Conservation (phyloP, 2,113 vertebrate genomes). For the Oryzias woworae region DNA sequence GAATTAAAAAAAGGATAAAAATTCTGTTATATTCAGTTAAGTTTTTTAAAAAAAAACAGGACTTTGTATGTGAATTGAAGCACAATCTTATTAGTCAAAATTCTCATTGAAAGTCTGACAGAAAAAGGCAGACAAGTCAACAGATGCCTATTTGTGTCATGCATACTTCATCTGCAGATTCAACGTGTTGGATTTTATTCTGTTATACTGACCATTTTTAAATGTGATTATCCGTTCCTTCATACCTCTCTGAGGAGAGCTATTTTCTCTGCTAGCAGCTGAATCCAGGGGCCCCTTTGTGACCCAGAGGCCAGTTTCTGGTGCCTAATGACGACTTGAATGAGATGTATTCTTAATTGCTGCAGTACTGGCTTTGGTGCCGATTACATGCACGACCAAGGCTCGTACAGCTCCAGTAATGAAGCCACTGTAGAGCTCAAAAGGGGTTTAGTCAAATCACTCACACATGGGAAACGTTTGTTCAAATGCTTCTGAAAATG, state of each 20-base stretch:
- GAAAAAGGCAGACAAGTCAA: too few species aligned
- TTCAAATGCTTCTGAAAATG: constrained; percentile 12
- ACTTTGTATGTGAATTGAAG: too few species aligned
- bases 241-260: not conserved
- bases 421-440: constrained; percentile 50
- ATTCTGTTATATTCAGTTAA: too few species aligned
- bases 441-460: constrained; percentile 7
- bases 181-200: not conserved
- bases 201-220: not conserved
- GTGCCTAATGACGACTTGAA: constrained; percentile 2
- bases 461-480: constrained; percentile 9
- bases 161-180: not conserved
- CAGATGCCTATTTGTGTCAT: too few species aligned
- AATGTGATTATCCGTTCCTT: not conserved
- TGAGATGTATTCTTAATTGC: not conserved
- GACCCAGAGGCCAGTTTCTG: constrained; percentile 27
- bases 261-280: not conserved
- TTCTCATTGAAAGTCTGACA: too few species aligned
- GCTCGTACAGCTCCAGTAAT: constrained; percentile 38
- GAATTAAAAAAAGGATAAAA: too few species aligned
- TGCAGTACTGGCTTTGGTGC: not conserved
- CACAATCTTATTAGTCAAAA: too few species aligned
- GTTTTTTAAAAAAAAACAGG: too few species aligned
- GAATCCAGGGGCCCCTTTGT: constrained; percentile 8
- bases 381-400: constrained; percentile 8